phyloP scores from a whole-genome alignment of 2,888 invertebrate genomes.

The Perizoma flavofasciatum region DNA sequence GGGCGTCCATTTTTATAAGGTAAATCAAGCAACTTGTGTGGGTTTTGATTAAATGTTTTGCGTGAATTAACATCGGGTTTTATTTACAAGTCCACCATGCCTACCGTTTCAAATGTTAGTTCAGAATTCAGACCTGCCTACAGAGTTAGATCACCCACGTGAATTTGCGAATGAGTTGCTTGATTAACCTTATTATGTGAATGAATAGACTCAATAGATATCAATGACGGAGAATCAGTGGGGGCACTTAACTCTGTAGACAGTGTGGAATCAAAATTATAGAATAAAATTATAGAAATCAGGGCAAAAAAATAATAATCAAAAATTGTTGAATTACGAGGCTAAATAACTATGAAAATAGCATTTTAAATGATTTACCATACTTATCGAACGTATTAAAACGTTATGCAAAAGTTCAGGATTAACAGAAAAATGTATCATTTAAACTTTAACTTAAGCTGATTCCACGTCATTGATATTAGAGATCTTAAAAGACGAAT shows the following conservation, averaged over 20 bases:
- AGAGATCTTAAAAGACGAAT: not conserved
- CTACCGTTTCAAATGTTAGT: conserved; percentile 38
- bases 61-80: conserved; percentile 61
- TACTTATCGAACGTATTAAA: no score
- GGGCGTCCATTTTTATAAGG: conserved; percentile 52
- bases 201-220: conserved; percentile 46
- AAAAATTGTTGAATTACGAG: not conserved
- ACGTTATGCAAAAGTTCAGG: no score
- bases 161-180: conserved; percentile 63
- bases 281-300: not conserved
- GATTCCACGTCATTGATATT: conserved; percentile 8
- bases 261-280: conserved; percentile 31
- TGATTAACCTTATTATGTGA: conserved; percentile 71
- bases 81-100: conserved; percentile 54
- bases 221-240: conserved; percentile 42
- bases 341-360: not conserved
- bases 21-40: conserved; percentile 81
- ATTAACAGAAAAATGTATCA: not conserved
- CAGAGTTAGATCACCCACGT: conserved; percentile 74
- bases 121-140: conserved; percentile 49
- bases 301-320: not conserved
- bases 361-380: no score
- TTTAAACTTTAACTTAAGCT: not conserved
- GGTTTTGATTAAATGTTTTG: conserved; percentile 72
- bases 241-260: conserved; percentile 68